These are phyloP conservation scores for Pemphigus obesinymphae DNA, from an alignment of 1,140 invertebrate species.

Conservation along the genomic window DNA sequence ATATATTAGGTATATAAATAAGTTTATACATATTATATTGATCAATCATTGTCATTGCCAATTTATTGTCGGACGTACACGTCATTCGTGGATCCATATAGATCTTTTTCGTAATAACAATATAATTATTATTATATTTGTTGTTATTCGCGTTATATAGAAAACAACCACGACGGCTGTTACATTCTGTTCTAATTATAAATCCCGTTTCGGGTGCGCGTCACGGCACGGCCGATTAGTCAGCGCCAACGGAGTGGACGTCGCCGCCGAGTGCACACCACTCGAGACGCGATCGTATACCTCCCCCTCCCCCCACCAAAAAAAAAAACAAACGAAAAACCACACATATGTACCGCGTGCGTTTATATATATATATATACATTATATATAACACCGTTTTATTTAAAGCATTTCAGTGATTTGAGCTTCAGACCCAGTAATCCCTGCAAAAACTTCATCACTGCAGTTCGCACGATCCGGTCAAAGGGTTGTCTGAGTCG, in stretches of 20 bases:
- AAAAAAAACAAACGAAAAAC: too few species aligned
- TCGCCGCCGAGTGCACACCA: constrained; percentile 36
- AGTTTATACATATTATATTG: not conserved
- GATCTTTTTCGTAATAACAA: not conserved
- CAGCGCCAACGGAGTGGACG: constrained; percentile 13
- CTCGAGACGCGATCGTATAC: not conserved
- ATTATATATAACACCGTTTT: constrained; percentile 31
- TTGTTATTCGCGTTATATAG: not conserved
- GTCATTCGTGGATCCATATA: not conserved
- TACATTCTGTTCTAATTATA: constrained; percentile 23
- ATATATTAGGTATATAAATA: not conserved
- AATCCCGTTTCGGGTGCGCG: not conserved
- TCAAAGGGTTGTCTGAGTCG: not conserved
- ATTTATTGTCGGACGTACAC: not conserved
- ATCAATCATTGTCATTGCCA: constrained; percentile 13
- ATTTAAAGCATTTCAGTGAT: constrained; percentile 5
- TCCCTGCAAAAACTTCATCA: not conserved
- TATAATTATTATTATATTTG: too few species aligned
- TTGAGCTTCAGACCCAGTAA: not conserved
- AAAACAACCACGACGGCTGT: constrained; percentile 17
- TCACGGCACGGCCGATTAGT: constrained; percentile 16
- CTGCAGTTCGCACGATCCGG: not conserved
- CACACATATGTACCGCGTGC: too few species aligned
- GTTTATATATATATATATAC: not conserved
- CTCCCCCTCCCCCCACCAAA: not conserved